Conservation (phyloP, 2,113 vertebrate genomes). For the Lethenteron camtschaticum region DNA sequence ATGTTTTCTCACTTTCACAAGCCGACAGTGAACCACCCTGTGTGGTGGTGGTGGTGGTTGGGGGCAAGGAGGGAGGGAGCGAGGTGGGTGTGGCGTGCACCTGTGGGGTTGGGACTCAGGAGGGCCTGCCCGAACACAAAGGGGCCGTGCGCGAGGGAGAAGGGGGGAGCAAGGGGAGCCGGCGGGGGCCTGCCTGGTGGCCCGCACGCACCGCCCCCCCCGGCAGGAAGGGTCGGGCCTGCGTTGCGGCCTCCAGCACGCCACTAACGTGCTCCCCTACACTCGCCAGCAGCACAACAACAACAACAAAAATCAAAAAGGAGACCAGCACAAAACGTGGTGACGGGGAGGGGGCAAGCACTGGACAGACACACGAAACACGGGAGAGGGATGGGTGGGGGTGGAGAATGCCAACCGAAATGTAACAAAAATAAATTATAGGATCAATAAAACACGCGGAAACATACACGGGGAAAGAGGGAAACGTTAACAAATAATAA, state of each 20-base stretch:
- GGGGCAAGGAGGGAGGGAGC: slow-evolving; percentile 43
- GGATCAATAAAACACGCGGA: slow-evolving; percentile 12
- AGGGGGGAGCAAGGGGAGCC: slow-evolving; percentile 29
- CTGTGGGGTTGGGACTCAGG: too few species aligned
- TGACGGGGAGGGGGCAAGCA: slow-evolving; percentile 14
- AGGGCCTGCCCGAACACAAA: slow-evolving; percentile 98
- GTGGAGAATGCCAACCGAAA: slow-evolving; percentile 9
- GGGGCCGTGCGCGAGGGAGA: slow-evolving; percentile 97
- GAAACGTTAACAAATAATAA: too few species aligned
- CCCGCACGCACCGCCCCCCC: slow-evolving; percentile 10
- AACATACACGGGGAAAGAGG: slow-evolving; percentile 8
- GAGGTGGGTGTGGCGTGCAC: too few species aligned
- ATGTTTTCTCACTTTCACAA: too few species aligned
- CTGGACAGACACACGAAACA: slow-evolving; percentile 10
- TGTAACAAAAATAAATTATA: slow-evolving; percentile 14
- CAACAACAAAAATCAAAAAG: slow-evolving; percentile 17
- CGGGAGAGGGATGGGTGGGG: slow-evolving; percentile 6
- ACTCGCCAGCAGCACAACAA: slow-evolving; percentile 86
- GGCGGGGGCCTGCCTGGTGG: background rate
- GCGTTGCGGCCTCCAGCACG: slow-evolving; percentile 93
- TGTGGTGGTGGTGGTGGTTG: slow-evolving; percentile 72
- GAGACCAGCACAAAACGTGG: slow-evolving; percentile 14
- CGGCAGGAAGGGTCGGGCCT: slow-evolving; percentile 96
- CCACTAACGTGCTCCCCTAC: slow-evolving; percentile 98
- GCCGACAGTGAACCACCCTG: too few species aligned